Base-by-base conservation (phyloP, 2,888 invertebrate species). In the Lasioglossum villosulum region DNA sequence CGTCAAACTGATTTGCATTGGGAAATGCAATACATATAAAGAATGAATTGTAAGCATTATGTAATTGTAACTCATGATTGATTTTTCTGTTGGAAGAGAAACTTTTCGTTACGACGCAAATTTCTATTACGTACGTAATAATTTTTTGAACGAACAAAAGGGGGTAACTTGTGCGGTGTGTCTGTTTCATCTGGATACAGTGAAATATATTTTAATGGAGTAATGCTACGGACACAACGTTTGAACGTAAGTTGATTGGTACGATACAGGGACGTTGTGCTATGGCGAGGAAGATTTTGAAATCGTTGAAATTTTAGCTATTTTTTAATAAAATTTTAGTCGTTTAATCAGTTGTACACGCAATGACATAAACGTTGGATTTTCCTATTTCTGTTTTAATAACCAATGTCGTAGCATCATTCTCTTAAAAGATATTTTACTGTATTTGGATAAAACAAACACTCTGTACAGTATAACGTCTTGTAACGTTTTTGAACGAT, bases 401-500 rank as follows among this genome's bases (percentile, higher is more conserved):
- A 56, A n/a, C 12, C 56, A n/a, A 56, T 56, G n/a, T 56, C 12
- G n/a, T n/a, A 56, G n/a, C n/a, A 4, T 56, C 56, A n/a, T 56
- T n/a, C n/a, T 12, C n/a, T 56, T 56, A 56, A 56, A 56, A n/a
- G n/a, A 56, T n/a, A 56, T 56, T 56, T 56, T 3, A n/a, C 56
- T 56, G n/a, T 56, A n/a, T 56, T n/a, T 12, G n/a, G n/a, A 56
- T 56, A 12, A 56, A 56, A 56, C 12, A 12, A 23, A 56, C n/a
- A n/a, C 12, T 0, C n/a, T 56, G 56, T 56, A n/a, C 23, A 75
- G 37, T 70, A 73, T 76, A 83, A 83, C 75, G 82, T 90, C 84
- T 88, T 88, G 83, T 90, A 84, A 84, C 83, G 73, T n/a, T 12
- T 84, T 86, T 80, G 72, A 71, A 80, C 52, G 34, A 52, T 42